Percentiles rank a stretch among this genome's conserved stretches.
Evolutionary conservation across 2,888 invertebrate genomes (phyloP).

Genomic region (Cheilosia grossa): DNA sequence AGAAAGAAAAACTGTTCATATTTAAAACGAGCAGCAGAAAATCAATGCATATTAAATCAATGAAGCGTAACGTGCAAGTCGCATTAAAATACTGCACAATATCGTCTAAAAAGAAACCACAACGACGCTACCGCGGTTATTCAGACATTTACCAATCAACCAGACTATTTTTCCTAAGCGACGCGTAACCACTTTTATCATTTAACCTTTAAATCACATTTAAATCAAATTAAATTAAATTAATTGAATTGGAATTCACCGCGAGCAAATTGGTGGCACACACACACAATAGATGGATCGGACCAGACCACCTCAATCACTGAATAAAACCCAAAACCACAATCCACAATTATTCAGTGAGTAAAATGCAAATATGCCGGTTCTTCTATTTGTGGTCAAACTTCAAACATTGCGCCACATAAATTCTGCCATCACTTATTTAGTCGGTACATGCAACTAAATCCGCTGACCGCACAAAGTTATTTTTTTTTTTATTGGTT

Average conservation of each 20-base stretch:
- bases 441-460: slow-evolving; percentile 3
- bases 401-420: slow-evolving; percentile 57
- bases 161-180: slow-evolving; percentile 14
- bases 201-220: slow-evolving; percentile 63
- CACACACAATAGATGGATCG: slow-evolving; percentile 43
- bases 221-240: slow-evolving; percentile 60
- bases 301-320: slow-evolving; percentile 46
- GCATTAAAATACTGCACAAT: slow-evolving; percentile 8
- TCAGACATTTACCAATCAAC: slow-evolving; percentile 11
- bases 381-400: slow-evolving; percentile 43
- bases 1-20: neutral
- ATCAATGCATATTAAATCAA: slow-evolving; percentile 22
- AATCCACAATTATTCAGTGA: slow-evolving; percentile 46
- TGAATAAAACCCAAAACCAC: slow-evolving; percentile 50
- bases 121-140: slow-evolving; percentile 15
- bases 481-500: slow-evolving; percentile 59
- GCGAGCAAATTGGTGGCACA: slow-evolving; percentile 33
- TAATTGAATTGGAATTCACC: slow-evolving; percentile 47
- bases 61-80: slow-evolving; percentile 24
- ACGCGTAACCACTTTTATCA: slow-evolving; percentile 20
- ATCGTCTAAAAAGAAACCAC: slow-evolving; percentile 12
- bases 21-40: neutral
- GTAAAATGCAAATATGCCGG: slow-evolving; percentile 48
- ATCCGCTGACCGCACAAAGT: slow-evolving; percentile 53
- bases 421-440: slow-evolving; percentile 30